Evolutionary conservation across 2,888 invertebrate genomes (phyloP).

Genomic region (Euzophera pinguis): DNA sequence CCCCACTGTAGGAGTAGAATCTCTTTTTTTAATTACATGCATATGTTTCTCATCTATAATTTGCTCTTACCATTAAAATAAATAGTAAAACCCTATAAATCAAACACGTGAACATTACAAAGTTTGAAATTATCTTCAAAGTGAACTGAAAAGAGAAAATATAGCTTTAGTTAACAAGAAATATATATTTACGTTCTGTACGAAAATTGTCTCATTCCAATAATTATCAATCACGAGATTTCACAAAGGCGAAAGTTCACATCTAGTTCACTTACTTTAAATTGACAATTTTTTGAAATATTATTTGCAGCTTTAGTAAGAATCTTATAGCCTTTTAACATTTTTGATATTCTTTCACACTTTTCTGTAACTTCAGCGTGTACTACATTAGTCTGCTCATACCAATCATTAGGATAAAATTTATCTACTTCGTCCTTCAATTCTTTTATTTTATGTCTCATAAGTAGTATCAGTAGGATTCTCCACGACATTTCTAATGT

Average conservation of each 20-base stretch:
- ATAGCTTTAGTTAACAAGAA: no score
- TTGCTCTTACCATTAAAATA: no score
- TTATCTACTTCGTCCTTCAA: not conserved
- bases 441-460: not conserved
- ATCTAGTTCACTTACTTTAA: not conserved
- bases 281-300: not conserved
- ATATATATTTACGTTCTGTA: no score
- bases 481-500: not conserved
- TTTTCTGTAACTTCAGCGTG: not conserved
- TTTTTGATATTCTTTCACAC: not conserved
- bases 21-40: no score
- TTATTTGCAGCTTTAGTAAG: not conserved
- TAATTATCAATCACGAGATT: no score
- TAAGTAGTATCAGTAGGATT: not conserved
- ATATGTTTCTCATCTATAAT: no score
- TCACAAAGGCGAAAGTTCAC: no score
- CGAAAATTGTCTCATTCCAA: no score
- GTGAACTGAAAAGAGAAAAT: no score
- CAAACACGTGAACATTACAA: not conserved
- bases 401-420: not conserved
- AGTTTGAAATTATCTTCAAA: not conserved
- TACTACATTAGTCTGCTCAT: not conserved
- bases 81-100: not conserved
- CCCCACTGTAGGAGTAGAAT: no score
- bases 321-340: not conserved